Evolutionary conservation across 2,797 vertebrate genomes (phyloP).

Genomic region (Cirrhinus mrigala): DNA sequence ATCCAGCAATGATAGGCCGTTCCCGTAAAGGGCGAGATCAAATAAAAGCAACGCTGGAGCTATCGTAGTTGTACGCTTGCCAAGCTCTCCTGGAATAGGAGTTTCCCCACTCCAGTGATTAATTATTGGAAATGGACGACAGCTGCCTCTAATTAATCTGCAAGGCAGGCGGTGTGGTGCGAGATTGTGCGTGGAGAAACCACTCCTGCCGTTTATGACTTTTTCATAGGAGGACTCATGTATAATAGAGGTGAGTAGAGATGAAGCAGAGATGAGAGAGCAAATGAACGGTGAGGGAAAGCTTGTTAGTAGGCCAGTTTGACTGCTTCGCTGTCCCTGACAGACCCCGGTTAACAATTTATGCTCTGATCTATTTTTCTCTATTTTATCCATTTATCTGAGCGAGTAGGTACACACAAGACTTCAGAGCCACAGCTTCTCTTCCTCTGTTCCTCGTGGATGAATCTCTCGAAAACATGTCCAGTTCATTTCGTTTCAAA

Average conservation of each 20-base stretch:
- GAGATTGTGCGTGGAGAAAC: constrained; percentile 36
- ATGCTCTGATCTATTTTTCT: constrained; percentile 47
- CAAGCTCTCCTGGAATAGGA: constrained; percentile 49
- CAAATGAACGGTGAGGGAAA: constrained; percentile 51
- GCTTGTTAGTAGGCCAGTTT: constrained; percentile 56
- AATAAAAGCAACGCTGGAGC: constrained; percentile 4
- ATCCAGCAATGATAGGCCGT: neutral
- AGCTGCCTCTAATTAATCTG: constrained; percentile 64
- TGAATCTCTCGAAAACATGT: neutral
- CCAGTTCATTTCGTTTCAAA: neutral
- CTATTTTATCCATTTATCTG: constrained; percentile 38
- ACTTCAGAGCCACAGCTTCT: neutral
- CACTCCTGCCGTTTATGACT: constrained; percentile 56
- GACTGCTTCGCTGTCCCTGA: constrained; percentile 35
- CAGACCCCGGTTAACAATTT: constrained; percentile 55
- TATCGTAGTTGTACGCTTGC: constrained; percentile 20
- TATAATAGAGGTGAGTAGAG: constrained; percentile 58
- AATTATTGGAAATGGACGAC: constrained; percentile 63
- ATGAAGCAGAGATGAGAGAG: constrained; percentile 47
- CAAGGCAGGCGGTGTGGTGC: constrained; percentile 40
- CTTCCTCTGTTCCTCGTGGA: neutral
- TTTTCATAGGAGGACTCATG: constrained; percentile 57
- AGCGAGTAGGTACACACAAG: constrained; percentile 20
- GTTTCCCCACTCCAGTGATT: constrained; percentile 49
- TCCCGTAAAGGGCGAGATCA: constrained; percentile 27